Percentiles rank a stretch among this genome's conserved stretches.
These are phyloP conservation scores for Eledona agricola DNA, from an alignment of 2,888 invertebrate genomes.

Conservation along the genomic window DNA sequence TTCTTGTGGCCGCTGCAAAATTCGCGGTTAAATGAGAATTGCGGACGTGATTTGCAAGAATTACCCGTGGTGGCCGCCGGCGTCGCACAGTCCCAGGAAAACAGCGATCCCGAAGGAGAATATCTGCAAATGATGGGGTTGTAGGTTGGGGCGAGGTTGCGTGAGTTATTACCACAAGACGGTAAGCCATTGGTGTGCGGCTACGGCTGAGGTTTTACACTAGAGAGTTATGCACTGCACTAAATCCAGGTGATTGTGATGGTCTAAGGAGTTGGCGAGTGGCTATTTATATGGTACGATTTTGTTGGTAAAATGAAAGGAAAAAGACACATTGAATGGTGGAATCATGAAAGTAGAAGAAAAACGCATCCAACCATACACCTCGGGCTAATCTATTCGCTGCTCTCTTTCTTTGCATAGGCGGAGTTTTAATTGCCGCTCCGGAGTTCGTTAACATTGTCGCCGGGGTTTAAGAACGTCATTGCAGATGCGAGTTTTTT, in stretches of 20 bases:
- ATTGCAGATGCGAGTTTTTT: no score
- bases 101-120: conserved; percentile 55
- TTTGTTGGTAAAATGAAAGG: conserved; percentile 50
- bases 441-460: conserved; percentile 1
- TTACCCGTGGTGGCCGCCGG: conserved; percentile 64
- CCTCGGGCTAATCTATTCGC: conserved; percentile 37
- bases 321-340: conserved; percentile 47
- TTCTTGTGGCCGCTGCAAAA: conserved; percentile 67
- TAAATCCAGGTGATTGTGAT: conserved; percentile 52
- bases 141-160: conserved; percentile 1
- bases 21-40: conserved; percentile 5
- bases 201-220: conserved; percentile 45
- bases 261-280: conserved; percentile 44
- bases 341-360: conserved; percentile 50
- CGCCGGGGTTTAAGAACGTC: no score
- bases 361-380: conserved; percentile 48
- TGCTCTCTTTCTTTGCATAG: conserved; percentile 38
- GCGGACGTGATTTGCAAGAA: conserved; percentile 17
- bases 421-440: conserved; percentile 7
- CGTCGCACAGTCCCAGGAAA: conserved; percentile 61
- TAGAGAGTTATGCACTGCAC: conserved; percentile 51
- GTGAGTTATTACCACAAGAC: conserved; percentile 46
- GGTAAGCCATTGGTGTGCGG: conserved; percentile 48
- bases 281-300: conserved; percentile 53
- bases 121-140: conserved; percentile 47